Base-by-base conservation (phyloP, 35 echinoderm and acorn worm species). In the Apostichopus californicus region DNA sequence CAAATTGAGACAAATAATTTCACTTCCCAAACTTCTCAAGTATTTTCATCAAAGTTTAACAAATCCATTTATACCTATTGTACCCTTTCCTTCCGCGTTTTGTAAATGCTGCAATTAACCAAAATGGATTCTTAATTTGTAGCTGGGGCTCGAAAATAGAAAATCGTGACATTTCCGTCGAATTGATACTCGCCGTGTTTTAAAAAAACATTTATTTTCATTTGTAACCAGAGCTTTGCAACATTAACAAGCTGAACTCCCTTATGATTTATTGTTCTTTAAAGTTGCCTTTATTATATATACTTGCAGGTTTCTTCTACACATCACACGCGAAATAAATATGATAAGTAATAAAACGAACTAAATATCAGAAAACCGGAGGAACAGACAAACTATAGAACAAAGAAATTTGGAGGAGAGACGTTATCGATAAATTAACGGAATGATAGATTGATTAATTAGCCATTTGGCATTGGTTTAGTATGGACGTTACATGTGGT, bases 401-500 rank as follows among this genome's bases (percentile, higher is more conserved):
- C 71, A 75, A 75, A 75, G 71, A 75, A 18, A 18, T 75, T 18
- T n/a, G 34, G 13, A 75, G 14, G 71, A 75, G 71, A 75, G 71
- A 68, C 11, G 64, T 18, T 14, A 22, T 22, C n/a, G 15, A 18
- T 18, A 75, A 75, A 75, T 75, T 18, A 75, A 75, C 14, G 71
- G n/a, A 75, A 75, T 22, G 71, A 75, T 75, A 3, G 17, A 75
- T 75, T 75, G 71, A 20, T 75, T 75, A 75, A 18, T 75, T n/a
- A 5, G 71, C 71, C 71, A 75, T 9, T 85, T 85, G 81, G 55
- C 63, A 89, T 72, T 89, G 34, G 20, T 89, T 64, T 77, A 91
- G 89, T 79, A 91, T 91, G 89, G 89, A 91, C 77, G 55, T 91
- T 78, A 10, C 71, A 20, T 91, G 73, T 77, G 34, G 34, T 46